phyloP scores from a whole-genome alignment of 2,888 invertebrate genomes.

The Drosophila longiperda region DNA sequence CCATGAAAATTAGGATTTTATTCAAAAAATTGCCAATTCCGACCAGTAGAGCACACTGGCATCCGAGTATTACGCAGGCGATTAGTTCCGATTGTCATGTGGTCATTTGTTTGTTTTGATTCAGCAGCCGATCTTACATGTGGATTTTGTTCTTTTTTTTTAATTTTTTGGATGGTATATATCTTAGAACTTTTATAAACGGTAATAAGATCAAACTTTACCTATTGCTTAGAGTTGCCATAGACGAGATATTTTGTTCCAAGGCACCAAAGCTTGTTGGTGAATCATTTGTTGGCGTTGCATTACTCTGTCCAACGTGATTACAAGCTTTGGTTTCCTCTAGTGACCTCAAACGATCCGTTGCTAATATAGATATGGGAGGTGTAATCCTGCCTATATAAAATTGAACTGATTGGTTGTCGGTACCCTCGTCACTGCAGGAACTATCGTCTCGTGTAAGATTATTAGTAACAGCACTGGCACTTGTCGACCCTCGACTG shows the following conservation, averaged over 20 bases:
- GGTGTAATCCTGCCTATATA: slow-evolving; percentile 62
- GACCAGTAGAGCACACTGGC: background rate
- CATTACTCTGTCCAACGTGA: background rate
- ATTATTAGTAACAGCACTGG: slow-evolving; percentile 56
- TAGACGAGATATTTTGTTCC: slow-evolving; percentile 1
- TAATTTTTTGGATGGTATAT: background rate
- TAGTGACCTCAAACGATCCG: slow-evolving; percentile 1
- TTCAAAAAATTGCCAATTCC: slow-evolving; percentile 14
- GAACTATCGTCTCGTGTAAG: slow-evolving; percentile 82
- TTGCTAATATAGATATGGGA: slow-evolving; percentile 20
- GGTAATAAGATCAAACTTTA: slow-evolving; percentile 4
- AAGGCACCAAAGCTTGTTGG: background rate
- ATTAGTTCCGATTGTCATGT: background rate
- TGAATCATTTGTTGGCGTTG: background rate
- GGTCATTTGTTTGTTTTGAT: background rate
- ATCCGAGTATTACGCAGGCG: background rate
- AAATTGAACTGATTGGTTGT: slow-evolving; percentile 79
- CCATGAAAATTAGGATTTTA: slow-evolving; percentile 6
- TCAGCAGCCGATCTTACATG: background rate
- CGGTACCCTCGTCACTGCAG: slow-evolving; percentile 81
- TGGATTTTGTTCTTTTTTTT: background rate
- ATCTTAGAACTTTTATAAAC: background rate
- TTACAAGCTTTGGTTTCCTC: slow-evolving; percentile 2
- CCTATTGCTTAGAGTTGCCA: slow-evolving; percentile 4
- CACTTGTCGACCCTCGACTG: slow-evolving; percentile 68